Base-by-base conservation (phyloP, 2,113 vertebrate genomes). In the Pholis gunnellus region DNA sequence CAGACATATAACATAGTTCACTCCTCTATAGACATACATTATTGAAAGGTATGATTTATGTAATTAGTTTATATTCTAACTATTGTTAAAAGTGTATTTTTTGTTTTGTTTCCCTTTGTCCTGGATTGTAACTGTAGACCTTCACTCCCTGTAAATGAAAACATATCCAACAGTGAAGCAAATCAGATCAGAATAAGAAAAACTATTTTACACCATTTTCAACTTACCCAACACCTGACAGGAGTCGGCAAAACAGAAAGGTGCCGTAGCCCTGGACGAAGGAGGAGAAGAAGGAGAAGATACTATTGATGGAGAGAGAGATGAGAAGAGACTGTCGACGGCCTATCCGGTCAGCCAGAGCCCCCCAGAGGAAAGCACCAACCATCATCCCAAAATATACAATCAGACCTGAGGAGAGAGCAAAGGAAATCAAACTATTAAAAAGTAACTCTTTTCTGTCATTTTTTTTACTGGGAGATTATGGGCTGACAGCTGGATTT, bases 361-460 rank as follows among this genome's bases (percentile, higher is more conserved):
- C 97, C 1, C 98, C 98, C 98, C 98, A 99, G 83, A 99, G 93
- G 91, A 99, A 99, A 5, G 98, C 98, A 0, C 98, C 98, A 66
- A 99, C 97, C 98, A 99, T 99, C 98, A 99, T 99, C 74, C 98
- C 98, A 82, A 98, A 94, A 89, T 98, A 98, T 50, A 98, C 97
- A 38, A 98, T 98, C 78, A 98, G 95, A 70, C 97, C 97, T 98
- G 95, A 1, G 63, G 66, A 64, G 42, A 81, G 14, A 76, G 25
- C 13, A 82, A 40, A 40, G 6, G 6, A 72, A 73, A 78, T 27
- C 2, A 38, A 60, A 38, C 22, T 22, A 6, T 27, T 72, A 52
- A 29, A 22, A 9, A 57, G 31, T 13, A 36, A 29, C 40, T 72
- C 40, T 59, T 9, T 29, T 7, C 15, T 9, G 13, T 46, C 38